Evolutionary conservation across 2,888 invertebrate genomes (phyloP), one percentile per base, ranked within the genome.

Genomic region (Melieria crassipennis): DNA sequence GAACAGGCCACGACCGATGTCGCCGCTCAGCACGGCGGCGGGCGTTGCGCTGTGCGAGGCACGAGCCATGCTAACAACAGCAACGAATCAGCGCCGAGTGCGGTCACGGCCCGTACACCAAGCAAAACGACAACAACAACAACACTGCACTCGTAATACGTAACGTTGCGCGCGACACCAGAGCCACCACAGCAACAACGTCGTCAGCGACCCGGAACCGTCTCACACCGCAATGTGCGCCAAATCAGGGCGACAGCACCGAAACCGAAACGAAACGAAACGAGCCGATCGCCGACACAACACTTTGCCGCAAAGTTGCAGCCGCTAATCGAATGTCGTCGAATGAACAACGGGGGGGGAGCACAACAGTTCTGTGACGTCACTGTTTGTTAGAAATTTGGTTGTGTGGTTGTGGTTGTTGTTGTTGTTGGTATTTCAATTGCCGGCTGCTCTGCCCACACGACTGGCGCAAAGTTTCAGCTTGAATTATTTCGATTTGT

Each of bases 1-100:
- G 67, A 79, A 67, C 1, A 76, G 73, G 73, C 77, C 73, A 62
- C 77, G 76, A 58, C 77, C 78, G 68, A 73, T 73, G 72, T 69
- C 72, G 63, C 67, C 70, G 69, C 73, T 69, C 61, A 71, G 68
- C 56, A 56, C 50, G 9, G 66, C 46, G 4, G 56, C 46, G n/a
- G 65, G 70, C 58, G 16, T 52, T n/a, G 47, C 57, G 52, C 65
- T 30, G 66, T 57, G 50, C 74, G 67, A 61, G 13, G 52, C 48
- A 48, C 71, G 72, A 71, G 75, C 75, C 82, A 82, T 82, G 72
- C 69, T 77, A 52, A 65, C 30, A n/a, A 45, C 10, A 42, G 47
- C 10, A 63, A 30, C 42, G 58, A 30, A 11, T 11, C 4, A 48
- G 11, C 48, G 63, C 42, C 30, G 30, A 30, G 30, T 30, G 30